Conservation (phyloP, 2,888 invertebrate genomes). For the Ceramica pisi region DNA sequence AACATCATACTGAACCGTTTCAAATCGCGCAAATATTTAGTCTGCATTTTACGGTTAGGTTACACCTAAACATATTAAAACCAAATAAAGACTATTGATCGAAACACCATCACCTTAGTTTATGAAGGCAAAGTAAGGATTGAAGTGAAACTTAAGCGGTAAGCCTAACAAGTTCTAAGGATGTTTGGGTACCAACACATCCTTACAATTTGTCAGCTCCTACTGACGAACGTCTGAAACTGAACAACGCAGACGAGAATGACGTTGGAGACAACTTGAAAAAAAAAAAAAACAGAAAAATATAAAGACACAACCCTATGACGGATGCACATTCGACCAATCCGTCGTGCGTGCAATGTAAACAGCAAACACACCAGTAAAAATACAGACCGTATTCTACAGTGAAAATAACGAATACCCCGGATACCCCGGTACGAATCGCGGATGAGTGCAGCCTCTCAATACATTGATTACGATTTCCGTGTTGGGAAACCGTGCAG, state of each 20-base stretch:
- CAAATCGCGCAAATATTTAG: slow-evolving; percentile 20
- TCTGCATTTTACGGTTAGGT: neutral
- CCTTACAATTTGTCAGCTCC: neutral
- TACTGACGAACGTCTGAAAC: neutral
- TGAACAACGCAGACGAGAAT: slow-evolving; percentile 1
- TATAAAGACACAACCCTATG: slow-evolving; percentile 57
- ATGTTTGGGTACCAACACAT: slow-evolving; percentile 3
- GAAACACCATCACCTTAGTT: neutral
- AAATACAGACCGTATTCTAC: slow-evolving; percentile 69
- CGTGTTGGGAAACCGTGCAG: slow-evolving; percentile 48
- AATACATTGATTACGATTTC: slow-evolving; percentile 75
- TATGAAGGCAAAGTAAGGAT: neutral
- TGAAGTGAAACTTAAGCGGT: neutral
- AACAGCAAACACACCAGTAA: slow-evolving; percentile 78
- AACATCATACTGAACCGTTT: neutral
- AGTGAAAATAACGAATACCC: slow-evolving; percentile 70
- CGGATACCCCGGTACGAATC: slow-evolving; percentile 62
- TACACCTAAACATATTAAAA: too few species aligned
- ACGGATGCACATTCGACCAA: slow-evolving; percentile 69
- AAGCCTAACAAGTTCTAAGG: neutral
- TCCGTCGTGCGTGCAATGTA: slow-evolving; percentile 73
- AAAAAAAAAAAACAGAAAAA: neutral
- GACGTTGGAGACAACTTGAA: neutral
- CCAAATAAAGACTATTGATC: too few species aligned
- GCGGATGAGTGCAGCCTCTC: slow-evolving; percentile 72